Conservation (phyloP, 1,140 invertebrate genomes). For the Bombus ignitus region DNA sequence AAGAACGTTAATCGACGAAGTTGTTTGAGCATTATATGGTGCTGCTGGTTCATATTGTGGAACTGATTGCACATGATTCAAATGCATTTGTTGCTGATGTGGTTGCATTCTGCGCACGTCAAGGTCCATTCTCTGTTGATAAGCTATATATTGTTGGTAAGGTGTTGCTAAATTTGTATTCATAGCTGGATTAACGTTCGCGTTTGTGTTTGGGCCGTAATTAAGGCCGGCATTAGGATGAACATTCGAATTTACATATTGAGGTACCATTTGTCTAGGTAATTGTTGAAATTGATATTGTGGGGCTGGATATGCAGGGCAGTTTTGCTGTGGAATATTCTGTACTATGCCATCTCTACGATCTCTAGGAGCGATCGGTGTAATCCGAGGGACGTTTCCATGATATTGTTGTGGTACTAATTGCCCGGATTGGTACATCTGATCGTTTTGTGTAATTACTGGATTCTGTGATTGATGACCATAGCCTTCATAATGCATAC, state of each 20-base stretch:
- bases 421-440: constrained; percentile 63
- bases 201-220: constrained; percentile 37
- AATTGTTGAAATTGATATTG: constrained; percentile 74
- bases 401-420: constrained; percentile 60
- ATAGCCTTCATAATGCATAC: constrained; percentile 58
- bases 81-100: constrained; percentile 66
- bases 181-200: constrained; percentile 56
- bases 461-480: constrained; percentile 55
- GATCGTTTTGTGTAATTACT: constrained; percentile 65
- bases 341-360: constrained; percentile 57
- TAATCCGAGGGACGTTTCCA: constrained; percentile 46
- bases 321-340: constrained; percentile 65
- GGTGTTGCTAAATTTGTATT: constrained; percentile 37
- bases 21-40: constrained; percentile 46
- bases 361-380: constrained; percentile 59
- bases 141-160: constrained; percentile 51
- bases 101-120: constrained; percentile 60
- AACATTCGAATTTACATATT: constrained; percentile 70
- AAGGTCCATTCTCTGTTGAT: constrained; percentile 62
- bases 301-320: constrained; percentile 67
- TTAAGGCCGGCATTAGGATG: constrained; percentile 59
- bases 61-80: constrained; percentile 59
- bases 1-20: constrained; percentile 39
- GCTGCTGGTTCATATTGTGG: constrained; percentile 60
- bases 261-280: constrained; percentile 70